phyloP scores from a whole-genome alignment of 2,113 vertebrate genomes.

The Copsychus sechellarum region DNA sequence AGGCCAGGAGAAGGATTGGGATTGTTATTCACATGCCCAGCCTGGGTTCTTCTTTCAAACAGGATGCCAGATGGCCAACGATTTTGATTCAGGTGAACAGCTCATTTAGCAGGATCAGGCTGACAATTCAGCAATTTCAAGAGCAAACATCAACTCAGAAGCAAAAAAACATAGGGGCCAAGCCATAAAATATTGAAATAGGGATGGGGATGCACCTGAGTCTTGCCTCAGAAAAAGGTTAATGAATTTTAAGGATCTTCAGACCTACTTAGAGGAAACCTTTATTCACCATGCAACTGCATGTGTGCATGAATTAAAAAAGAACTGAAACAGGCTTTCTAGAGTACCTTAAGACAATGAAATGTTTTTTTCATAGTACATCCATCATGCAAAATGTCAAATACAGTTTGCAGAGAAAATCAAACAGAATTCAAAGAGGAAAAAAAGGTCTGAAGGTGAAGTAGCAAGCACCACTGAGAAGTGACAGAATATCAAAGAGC shows the following conservation, averaged over 20 bases:
- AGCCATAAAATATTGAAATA: conserved; percentile 31
- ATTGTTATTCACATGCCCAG: background rate
- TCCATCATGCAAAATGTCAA: conserved; percentile 11
- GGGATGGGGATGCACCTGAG: background rate
- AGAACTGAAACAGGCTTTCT: background rate
- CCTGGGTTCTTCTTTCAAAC: background rate
- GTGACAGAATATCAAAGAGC: conserved; percentile 28
- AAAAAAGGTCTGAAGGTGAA: conserved; percentile 33
- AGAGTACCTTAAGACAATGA: background rate
- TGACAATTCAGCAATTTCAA: background rate
- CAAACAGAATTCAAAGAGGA: conserved; percentile 15
- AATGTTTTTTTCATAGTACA: background rate
- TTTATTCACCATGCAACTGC: background rate
- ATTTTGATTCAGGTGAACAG: conserved; percentile 49
- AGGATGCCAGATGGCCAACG: conserved; percentile 48
- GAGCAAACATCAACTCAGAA: conserved; percentile 33
- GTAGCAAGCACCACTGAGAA: background rate
- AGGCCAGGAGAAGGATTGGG: rapidly evolving
- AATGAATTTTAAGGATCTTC: conserved; percentile 46
- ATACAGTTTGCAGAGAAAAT: conserved; percentile 1
- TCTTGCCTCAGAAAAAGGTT: background rate
- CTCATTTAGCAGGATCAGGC: conserved; percentile 29
- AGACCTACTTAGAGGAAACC: background rate
- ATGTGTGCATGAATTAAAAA: background rate
- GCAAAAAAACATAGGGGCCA: background rate